Evolutionary conservation across 2,888 invertebrate genomes (phyloP).

Genomic region (Rugalucina vietnamica): DNA sequence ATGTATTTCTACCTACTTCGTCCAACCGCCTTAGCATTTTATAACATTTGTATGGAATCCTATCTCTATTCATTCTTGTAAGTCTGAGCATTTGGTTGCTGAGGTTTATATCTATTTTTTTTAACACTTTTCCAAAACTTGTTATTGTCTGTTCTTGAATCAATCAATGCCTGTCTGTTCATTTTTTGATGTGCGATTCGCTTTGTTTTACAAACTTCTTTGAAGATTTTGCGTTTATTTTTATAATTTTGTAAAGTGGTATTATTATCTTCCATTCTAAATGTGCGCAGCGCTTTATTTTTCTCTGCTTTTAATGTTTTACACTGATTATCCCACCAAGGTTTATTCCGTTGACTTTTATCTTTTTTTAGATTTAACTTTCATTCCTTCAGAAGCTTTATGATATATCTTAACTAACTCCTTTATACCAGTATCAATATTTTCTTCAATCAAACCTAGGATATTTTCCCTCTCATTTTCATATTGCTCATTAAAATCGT

Average conservation of each 20-base stretch:
- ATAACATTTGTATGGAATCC: too few species aligned
- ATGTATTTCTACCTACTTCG: too few species aligned
- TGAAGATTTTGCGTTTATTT: background rate
- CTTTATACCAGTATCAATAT: background rate
- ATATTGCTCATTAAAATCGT: background rate
- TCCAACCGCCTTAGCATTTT: too few species aligned
- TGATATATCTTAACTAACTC: background rate
- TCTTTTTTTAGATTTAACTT: background rate
- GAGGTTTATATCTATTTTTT: background rate
- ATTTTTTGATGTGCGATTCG: background rate
- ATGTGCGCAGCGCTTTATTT: background rate
- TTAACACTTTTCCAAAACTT: background rate
- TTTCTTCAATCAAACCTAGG: background rate
- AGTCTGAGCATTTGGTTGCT: too few species aligned
- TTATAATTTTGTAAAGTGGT: background rate
- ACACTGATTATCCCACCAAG: background rate
- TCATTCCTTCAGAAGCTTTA: background rate
- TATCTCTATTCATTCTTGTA: too few species aligned
- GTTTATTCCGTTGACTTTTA: background rate
- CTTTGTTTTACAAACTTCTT: background rate
- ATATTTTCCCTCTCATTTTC: background rate
- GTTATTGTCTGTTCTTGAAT: background rate
- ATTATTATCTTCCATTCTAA: background rate
- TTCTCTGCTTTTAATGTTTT: background rate
- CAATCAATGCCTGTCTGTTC: background rate